phyloP scores from a whole-genome alignment of 64 coral and sea anemone species.

The Dendronephthya gigantea region DNA sequence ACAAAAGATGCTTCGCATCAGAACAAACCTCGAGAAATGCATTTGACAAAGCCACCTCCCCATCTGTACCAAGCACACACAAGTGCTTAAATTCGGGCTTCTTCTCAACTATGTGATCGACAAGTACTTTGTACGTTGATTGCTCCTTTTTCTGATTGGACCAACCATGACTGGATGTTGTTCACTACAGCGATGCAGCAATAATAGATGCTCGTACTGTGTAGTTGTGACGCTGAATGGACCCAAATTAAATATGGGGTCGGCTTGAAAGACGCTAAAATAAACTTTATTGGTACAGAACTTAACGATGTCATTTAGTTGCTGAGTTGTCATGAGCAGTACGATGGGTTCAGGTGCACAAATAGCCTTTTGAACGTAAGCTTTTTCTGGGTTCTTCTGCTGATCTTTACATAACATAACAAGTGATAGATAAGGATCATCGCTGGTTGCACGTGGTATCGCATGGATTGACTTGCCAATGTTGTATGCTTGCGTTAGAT shows the following conservation, averaged over 20 bases:
- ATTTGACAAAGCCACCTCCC: constrained; percentile 2
- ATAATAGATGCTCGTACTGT: not conserved
- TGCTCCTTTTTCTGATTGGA: not conserved
- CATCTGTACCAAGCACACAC: constrained; percentile 9
- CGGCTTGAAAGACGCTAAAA: not conserved
- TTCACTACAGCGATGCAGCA: not conserved
- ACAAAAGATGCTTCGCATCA: constrained; percentile 6
- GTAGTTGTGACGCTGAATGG: not conserved
- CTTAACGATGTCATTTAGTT: not conserved
- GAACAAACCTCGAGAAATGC: constrained; percentile 7
- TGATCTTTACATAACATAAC: not conserved
- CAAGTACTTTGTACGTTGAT: not conserved
- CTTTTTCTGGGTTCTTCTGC: not conserved
- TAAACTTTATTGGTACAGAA: not conserved
- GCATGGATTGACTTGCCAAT: not conserved
- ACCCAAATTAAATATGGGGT: not conserved
- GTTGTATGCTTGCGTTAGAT: not conserved
- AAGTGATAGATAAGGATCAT: not conserved
- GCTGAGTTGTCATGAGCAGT: not conserved
- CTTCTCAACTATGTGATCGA: not conserved
- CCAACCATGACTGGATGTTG: not conserved
- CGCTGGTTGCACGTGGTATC: not conserved
- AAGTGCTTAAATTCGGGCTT: constrained; percentile 19
- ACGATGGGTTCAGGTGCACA: not conserved
- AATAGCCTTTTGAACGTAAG: not conserved